These are phyloP conservation scores for Troides oblongomaculatus DNA, from an alignment of 2,888 invertebrate species.

Conservation along the genomic window DNA sequence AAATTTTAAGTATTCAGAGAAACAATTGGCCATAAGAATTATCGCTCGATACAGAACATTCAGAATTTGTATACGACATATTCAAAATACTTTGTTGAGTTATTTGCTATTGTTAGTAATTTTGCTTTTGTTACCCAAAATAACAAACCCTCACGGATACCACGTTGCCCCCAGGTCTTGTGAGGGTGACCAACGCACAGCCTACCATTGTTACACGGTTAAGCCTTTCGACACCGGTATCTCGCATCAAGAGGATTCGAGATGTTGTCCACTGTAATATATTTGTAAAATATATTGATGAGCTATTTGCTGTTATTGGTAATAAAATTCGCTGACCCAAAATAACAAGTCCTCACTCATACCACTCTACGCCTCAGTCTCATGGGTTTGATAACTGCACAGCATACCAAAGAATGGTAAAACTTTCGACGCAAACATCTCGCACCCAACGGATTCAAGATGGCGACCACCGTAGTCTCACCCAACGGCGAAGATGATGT, in stretches of 20 bases:
- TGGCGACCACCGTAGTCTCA: neutral
- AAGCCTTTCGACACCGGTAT: too few species aligned
- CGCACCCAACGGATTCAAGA: neutral
- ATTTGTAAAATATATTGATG: neutral
- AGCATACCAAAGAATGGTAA: neutral
- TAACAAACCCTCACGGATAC: neutral
- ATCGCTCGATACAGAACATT: too few species aligned
- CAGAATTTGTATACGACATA: neutral
- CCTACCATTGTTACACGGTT: too few species aligned
- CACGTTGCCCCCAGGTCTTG: too few species aligned
- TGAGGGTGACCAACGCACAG: too few species aligned
- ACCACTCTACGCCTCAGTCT: neutral
- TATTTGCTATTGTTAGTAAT: neutral
- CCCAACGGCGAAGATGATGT: neutral
- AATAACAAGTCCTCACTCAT: slow-evolving; percentile 1
- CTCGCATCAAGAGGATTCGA: too few species aligned
- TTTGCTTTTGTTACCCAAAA: neutral
- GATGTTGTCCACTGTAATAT: too few species aligned
- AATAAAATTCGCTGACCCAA: neutral
- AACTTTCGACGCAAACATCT: neutral
- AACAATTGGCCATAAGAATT: too few species aligned
- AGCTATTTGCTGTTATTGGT: neutral
- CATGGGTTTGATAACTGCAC: neutral
- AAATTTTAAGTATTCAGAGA: too few species aligned
- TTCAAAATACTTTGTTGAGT: too few species aligned